Base-by-base conservation (phyloP, 2,888 invertebrate species). In the Synanthedon formicaeformis region DNA sequence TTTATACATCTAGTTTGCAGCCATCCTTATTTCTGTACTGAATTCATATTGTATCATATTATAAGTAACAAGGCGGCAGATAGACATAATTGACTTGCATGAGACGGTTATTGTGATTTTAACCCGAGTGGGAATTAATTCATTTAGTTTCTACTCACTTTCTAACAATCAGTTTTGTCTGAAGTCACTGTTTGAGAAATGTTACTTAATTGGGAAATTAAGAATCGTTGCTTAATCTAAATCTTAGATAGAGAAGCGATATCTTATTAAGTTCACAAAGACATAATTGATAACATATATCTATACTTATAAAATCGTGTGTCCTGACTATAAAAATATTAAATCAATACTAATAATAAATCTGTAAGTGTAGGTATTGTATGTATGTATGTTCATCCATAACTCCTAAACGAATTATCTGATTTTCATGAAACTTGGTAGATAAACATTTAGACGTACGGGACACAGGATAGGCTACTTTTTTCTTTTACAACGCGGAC, bases 21-120 rank as follows among this genome's bases (percentile, higher is more conserved):
- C 12, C 6, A 45, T 13, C 45, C 45, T 45, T 45, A 45, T 14
- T n/a, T 2, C n/a, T 14, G 45, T 69, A 69, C 69, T 66, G 67
- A 75, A 79, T 81, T 80, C 76, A 78, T 78, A 78, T 80, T 81
- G 78, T 79, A 78, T 79, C 75, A 69, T 71, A 66, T 67, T 75
- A 72, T 81, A 78, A 71, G 74, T 81, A 86, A 85, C 82, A 66
- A 71, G 82, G 77, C 85, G 75, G 73, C 59, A 67, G 80, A 84
- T 76, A 83, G 81, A 78, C 82, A 56, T 86, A 85, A 85, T 86
- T 86, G 83, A 81, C 84, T 83, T 78, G 78, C 75, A 80, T 78
- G 75, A 79, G 81, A 69, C 81, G 76, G 71, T 70, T 71, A 81
- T 83, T 82, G 76, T 81, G 81, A 82, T 82, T 82, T 78, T 66